phyloP scores from a whole-genome alignment of 2,113 vertebrate genomes.

The Gadus macrocephalus region DNA sequence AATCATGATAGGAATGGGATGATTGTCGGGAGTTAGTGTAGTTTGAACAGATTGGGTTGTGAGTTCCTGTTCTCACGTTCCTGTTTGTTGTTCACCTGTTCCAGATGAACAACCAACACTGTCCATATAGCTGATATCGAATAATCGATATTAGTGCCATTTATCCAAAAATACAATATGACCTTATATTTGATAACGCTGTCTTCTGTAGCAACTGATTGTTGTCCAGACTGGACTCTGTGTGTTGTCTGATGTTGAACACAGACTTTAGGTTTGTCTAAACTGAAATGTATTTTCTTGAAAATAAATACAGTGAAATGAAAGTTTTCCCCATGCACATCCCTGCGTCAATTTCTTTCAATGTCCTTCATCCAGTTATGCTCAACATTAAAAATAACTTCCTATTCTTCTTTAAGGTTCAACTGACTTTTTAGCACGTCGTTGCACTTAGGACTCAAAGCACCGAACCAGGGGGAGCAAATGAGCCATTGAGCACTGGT shows the following conservation, averaged over 20 bases:
- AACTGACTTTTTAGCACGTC: constrained; percentile 49
- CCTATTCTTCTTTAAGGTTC: constrained; percentile 7
- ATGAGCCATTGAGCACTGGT: constrained; percentile 57
- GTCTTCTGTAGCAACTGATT: constrained; percentile 22
- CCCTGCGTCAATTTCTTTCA: too few species aligned
- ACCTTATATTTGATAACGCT: constrained; percentile 36
- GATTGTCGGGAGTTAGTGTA: too few species aligned
- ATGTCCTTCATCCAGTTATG: too few species aligned
- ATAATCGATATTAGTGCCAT: too few species aligned
- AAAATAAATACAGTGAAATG: constrained; percentile 24
- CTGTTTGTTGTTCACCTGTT: too few species aligned
- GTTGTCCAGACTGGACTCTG: constrained; percentile 40
- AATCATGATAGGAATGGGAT: too few species aligned
- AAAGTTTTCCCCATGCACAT: too few species aligned
- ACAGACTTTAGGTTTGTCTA: constrained; percentile 36
- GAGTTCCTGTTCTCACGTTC: too few species aligned
- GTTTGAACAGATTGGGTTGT: too few species aligned
- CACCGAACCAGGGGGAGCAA: constrained; percentile 45
- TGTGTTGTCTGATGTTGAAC: constrained; percentile 12
- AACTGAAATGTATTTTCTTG: constrained; percentile 49
- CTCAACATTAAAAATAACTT: background rate
- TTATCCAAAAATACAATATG: constrained; percentile 38
- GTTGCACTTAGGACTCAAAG: constrained; percentile 57
- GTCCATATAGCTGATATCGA: too few species aligned
- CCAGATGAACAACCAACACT: too few species aligned